Percentiles rank a stretch among this genome's conserved stretches.
phyloP scores from a whole-genome alignment of 1,140 invertebrate species.

The Sarcophaga peregrina region DNA sequence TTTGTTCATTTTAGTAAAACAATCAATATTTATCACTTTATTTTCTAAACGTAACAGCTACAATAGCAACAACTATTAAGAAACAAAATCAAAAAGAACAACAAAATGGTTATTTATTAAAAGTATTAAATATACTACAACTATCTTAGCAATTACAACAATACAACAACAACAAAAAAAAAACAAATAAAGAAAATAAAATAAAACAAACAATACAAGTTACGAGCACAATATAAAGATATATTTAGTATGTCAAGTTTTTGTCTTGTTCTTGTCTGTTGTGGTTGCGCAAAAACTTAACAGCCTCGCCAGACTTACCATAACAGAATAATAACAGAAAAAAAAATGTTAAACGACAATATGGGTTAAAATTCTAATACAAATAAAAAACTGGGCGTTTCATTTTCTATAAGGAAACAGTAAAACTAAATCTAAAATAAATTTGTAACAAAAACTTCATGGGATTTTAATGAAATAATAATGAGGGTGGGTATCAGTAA shows the following conservation, averaged over 20 bases:
- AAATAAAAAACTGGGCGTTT: background rate
- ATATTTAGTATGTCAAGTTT: slow-evolving; percentile 29
- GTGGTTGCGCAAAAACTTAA: background rate
- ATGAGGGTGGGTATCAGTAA: background rate
- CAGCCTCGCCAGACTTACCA: background rate
- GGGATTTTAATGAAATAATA: background rate
- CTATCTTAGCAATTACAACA: no score
- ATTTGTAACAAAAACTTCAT: background rate
- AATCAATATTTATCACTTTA: slow-evolving; percentile 25
- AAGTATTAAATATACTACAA: background rate
- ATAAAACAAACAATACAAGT: background rate
- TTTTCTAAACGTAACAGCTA: slow-evolving; percentile 8
- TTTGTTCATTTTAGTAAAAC: background rate
- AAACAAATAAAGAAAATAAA: background rate
- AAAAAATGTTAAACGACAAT: background rate
- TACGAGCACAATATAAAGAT: no score
- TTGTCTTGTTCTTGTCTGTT: slow-evolving; percentile 36
- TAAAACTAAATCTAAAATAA: background rate
- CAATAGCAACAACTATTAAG: background rate
- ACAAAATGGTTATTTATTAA: background rate
- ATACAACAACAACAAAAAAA: no score
- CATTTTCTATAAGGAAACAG: slow-evolving; percentile 8
- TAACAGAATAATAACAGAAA: background rate
- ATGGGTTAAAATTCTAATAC: background rate
- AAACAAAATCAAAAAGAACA: background rate